A percentile compares a stretch with the other conserved stretches of the same genome.
phyloP scores from a whole-genome alignment of 2,888 invertebrate species.

The Euproctis similis region DNA sequence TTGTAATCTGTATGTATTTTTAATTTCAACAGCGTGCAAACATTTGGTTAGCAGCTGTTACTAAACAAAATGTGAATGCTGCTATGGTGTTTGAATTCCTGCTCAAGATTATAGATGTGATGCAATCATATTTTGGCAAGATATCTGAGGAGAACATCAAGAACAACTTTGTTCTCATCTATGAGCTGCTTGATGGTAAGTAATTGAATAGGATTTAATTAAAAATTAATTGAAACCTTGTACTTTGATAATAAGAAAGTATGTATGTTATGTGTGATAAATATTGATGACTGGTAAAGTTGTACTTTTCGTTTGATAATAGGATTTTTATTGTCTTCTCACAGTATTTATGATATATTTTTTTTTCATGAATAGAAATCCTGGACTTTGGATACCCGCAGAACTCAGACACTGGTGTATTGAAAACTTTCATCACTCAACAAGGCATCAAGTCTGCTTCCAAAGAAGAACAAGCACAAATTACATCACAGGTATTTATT shows the following conservation, averaged over 20 bases:
- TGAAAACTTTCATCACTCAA: conserved; percentile 99
- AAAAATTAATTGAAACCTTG: no score
- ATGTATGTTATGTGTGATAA: no score
- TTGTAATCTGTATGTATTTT: no score
- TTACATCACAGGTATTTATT: conserved; percentile 90
- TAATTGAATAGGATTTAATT: no score
- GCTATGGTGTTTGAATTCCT: conserved; percentile 99
- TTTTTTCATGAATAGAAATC: conserved; percentile 88
- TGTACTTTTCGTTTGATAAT: no score
- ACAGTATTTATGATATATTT: background rate
- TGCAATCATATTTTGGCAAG: conserved; percentile 99
- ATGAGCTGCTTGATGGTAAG: conserved; percentile 96
- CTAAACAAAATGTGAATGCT: conserved; percentile 99
- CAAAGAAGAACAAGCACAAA: conserved; percentile 99
- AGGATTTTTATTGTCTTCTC: no score
- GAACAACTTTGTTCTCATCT: conserved; percentile 99
- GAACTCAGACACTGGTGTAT: conserved; percentile 98
- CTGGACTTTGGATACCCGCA: conserved; percentile 99
- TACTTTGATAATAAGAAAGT: no score
- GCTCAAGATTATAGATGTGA: conserved; percentile 97
- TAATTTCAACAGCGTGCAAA: conserved; percentile 87
- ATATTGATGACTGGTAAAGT: no score
- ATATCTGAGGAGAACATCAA: conserved; percentile 99
- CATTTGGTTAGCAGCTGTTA: conserved; percentile 99
- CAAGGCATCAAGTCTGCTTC: conserved; percentile 99